Evolutionary conservation across 2,888 invertebrate genomes (phyloP).

Genomic region (Drosophila flavopinicola): DNA sequence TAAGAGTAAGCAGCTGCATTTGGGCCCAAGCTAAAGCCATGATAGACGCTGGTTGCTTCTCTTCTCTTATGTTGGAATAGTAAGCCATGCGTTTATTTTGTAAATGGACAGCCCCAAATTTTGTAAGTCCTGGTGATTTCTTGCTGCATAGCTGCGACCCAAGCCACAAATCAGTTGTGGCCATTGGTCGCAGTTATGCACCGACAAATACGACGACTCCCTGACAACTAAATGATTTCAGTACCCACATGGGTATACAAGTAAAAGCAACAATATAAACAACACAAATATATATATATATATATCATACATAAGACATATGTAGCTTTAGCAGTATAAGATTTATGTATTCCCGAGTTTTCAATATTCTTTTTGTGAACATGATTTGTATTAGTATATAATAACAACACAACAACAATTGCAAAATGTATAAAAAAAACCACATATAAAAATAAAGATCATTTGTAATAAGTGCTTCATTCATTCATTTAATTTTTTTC

Average conservation of each 20-base stretch:
- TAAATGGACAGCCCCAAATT: constrained; percentile 8
- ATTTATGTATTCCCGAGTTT: constrained; percentile 35
- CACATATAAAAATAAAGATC: constrained; percentile 54
- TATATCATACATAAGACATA: constrained; percentile 34
- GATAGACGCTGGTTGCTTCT: constrained; percentile 14
- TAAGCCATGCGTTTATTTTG: constrained; percentile 4
- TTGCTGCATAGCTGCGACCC: constrained; percentile 35
- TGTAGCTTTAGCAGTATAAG: constrained; percentile 40
- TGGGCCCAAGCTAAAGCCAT: constrained; percentile 16
- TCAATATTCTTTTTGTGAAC: constrained; percentile 23
- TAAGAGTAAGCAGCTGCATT: constrained; percentile 38
- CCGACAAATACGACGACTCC: constrained; percentile 38
- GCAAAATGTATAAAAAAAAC: constrained; percentile 30
- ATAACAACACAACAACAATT: constrained; percentile 16
- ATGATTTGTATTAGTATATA: constrained; percentile 32
- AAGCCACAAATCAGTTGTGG: neutral
- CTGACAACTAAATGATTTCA: constrained; percentile 8
- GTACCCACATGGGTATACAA: constrained; percentile 16
- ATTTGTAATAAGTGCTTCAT: constrained; percentile 24
- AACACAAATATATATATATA: constrained; percentile 7
- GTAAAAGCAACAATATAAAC: constrained; percentile 3
- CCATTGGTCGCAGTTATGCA: constrained; percentile 22
- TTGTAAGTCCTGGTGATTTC: constrained; percentile 23
- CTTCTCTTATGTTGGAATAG: constrained; percentile 6
- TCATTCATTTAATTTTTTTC: no score